A percentile compares a stretch with the other conserved stretches of the same genome.
These are phyloP conservation scores for Muscicapa adusta DNA, from an alignment of 2,113 vertebrate genomes.

Conservation along the genomic window DNA sequence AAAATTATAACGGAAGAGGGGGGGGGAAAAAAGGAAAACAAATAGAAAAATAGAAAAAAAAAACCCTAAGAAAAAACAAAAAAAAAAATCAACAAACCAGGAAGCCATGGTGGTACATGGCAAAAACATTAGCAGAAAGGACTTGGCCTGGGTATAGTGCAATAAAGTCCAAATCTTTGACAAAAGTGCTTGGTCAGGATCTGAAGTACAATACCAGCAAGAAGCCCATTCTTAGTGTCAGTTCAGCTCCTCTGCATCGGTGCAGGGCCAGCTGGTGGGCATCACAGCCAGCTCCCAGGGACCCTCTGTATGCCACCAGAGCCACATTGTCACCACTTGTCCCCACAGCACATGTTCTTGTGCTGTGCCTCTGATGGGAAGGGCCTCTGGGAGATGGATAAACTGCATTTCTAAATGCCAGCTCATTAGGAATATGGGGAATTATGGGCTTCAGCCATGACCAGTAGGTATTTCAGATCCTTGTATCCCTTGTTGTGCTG, in stretches of 20 bases:
- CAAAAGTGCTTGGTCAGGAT: constrained; percentile 57
- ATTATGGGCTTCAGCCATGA: background rate
- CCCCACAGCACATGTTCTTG: fast-evolving
- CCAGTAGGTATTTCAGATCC: constrained; percentile 65
- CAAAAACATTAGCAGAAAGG: constrained; percentile 76
- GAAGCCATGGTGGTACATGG: constrained; percentile 80
- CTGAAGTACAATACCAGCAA: constrained; percentile 50
- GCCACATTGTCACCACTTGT: fast-evolving
- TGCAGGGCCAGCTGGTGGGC: background rate
- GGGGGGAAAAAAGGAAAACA: background rate
- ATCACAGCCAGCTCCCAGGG: background rate
- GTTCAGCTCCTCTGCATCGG: background rate
- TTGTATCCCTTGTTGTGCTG: background rate
- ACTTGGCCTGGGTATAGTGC: constrained; percentile 81
- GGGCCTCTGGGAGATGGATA: background rate
- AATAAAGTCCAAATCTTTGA: constrained; percentile 42
- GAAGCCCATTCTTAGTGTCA: background rate
- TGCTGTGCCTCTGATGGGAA: background rate
- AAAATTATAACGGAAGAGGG: constrained; percentile 65
- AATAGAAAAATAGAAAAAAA: background rate
- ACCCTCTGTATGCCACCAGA: background rate
- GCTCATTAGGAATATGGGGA: fast-evolving
- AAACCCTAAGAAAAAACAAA: too few relatives aligned
- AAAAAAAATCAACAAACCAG: background rate
- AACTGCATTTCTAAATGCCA: background rate